Percentiles rank a stretch among this genome's conserved stretches.
These are phyloP conservation scores for Plusia festucae DNA, from an alignment of 2,888 invertebrate genomes.

Conservation along the genomic window DNA sequence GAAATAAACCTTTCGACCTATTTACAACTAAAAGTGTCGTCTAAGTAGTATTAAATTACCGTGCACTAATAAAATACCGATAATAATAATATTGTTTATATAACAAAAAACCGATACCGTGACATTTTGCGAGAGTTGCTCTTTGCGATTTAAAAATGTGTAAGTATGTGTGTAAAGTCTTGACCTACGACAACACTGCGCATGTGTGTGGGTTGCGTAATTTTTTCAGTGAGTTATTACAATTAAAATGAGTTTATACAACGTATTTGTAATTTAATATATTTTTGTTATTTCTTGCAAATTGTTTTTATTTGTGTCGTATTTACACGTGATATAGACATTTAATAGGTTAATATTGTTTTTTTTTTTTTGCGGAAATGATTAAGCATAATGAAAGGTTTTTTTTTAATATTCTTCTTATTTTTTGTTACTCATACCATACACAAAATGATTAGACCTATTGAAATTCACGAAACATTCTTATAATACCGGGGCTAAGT, in stretches of 20 bases:
- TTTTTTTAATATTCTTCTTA: too few species aligned
- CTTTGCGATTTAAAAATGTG: slow-evolving; percentile 65
- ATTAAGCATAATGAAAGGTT: not conserved
- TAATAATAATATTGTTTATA: slow-evolving; percentile 65
- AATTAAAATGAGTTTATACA: slow-evolving; percentile 26
- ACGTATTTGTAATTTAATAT: slow-evolving; percentile 47
- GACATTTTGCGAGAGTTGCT: slow-evolving; percentile 74
- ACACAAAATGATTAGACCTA: too few species aligned
- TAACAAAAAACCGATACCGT: slow-evolving; percentile 77
- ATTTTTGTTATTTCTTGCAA: slow-evolving; percentile 22
- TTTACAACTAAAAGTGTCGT: slow-evolving; percentile 31
- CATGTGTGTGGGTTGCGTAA: slow-evolving; percentile 71
- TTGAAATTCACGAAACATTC: not conserved
- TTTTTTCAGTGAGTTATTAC: slow-evolving; percentile 59
- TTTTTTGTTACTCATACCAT: too few species aligned
- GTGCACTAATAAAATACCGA: slow-evolving; percentile 40
- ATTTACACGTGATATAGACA: slow-evolving; percentile 12
- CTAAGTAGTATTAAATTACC: slow-evolving; percentile 41
- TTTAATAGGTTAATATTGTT: slow-evolving; percentile 1
- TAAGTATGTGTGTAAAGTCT: slow-evolving; percentile 63
- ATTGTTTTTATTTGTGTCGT: slow-evolving; percentile 8
- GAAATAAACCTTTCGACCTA: slow-evolving; percentile 43
- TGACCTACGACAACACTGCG: slow-evolving; percentile 71
- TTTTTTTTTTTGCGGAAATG: slow-evolving; percentile 12
- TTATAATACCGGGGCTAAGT: not conserved